These are phyloP conservation scores for Okapia johnstoni DNA, from an alignment of 2,113 vertebrate genomes.

Conservation along the genomic window DNA sequence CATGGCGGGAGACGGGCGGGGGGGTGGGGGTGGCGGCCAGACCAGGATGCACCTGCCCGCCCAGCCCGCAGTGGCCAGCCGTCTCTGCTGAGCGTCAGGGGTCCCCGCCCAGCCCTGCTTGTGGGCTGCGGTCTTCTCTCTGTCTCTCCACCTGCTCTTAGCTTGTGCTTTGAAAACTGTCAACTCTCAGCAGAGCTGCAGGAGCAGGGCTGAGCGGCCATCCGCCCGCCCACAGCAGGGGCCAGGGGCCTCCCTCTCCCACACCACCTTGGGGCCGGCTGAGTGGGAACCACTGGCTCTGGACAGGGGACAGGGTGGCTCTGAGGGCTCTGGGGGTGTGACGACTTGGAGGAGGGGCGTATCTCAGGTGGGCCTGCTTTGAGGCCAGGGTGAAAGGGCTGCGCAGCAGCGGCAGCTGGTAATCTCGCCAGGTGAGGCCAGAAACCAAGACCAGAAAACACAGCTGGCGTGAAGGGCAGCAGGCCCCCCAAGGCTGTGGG, in stretches of 20 bases:
- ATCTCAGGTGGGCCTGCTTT: background rate
- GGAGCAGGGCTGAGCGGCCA: fast-evolving
- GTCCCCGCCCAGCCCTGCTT: background rate
- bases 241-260: background rate
- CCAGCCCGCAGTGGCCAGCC: fast-evolving
- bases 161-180: background rate
- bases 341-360: background rate
- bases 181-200: background rate
- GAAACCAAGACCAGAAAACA: background rate
- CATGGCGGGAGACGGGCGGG: no score
- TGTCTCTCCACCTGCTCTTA: background rate
- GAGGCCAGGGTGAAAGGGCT: background rate
- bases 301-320: background rate
- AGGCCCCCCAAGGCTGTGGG: background rate
- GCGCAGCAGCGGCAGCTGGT: background rate
- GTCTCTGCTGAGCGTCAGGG: background rate
- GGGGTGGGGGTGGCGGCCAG: background rate
- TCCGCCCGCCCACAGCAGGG: background rate
- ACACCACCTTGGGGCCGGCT: background rate
- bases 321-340: background rate
- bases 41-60: background rate
- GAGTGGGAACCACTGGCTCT: background rate
- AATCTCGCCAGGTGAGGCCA: background rate
- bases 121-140: background rate
- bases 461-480: background rate